Conservation (phyloP, 2,113 vertebrate genomes). For the Isurus oxyrinchus region DNA sequence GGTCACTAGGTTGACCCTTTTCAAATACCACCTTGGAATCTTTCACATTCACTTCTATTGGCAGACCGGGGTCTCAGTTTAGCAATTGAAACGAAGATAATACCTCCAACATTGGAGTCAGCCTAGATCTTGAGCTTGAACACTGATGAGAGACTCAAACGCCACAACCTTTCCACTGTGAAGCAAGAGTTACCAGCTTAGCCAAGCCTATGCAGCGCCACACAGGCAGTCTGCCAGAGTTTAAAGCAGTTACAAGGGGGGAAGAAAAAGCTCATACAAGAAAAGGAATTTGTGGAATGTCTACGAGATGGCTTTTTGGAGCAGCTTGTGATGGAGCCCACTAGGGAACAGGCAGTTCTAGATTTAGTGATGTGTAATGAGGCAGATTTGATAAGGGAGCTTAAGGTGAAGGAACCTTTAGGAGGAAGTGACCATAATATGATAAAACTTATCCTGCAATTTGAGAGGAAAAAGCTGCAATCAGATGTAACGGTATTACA, state of each 20-base stretch:
- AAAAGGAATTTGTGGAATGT: too few species aligned
- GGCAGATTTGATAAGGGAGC: too few species aligned
- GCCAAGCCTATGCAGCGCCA: too few species aligned
- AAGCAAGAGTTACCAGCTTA: not conserved
- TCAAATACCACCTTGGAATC: not conserved
- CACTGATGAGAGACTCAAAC: not conserved
- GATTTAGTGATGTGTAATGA: too few species aligned
- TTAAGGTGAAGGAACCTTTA: too few species aligned
- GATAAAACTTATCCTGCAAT: too few species aligned
- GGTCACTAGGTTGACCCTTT: not conserved
- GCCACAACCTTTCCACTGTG: not conserved
- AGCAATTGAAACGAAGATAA: not conserved
- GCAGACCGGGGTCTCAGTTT: not conserved
- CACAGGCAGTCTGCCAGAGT: not conserved
- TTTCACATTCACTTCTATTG: not conserved
- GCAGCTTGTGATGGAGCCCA: too few species aligned
- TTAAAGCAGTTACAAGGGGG: not conserved
- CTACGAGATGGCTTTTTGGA: too few species aligned
- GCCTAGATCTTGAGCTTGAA: not conserved
- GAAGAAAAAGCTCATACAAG: constrained; percentile 47
- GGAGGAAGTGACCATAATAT: too few species aligned
- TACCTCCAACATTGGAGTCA: not conserved
- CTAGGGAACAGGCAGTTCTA: too few species aligned
- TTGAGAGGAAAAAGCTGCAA: too few species aligned
- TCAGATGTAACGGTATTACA: too few species aligned